Base-by-base conservation (phyloP, 2,888 invertebrate species). In the Amiota mariae region DNA sequence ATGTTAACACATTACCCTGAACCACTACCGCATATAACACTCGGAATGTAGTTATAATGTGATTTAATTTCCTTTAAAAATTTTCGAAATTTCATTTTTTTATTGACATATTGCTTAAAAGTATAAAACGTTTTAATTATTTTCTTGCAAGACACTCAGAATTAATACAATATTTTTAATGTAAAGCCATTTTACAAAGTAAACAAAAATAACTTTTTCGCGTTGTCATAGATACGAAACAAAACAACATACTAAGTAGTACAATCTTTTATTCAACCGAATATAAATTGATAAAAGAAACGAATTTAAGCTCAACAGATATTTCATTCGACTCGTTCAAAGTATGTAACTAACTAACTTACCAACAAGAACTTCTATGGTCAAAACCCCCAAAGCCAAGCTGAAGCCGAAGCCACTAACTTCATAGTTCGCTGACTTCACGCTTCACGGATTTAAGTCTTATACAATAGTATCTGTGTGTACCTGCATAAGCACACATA, bases 61-160 rank as follows among this genome's bases (percentile, higher is more conserved):
- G 76, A 72, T 72, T 73, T 79, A 8, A 85, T 75, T 57, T 76
- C 75, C 70, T 84, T 85, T 8, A 85, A 75, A 46, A 79, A 73
- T n/a, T 77, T 77, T n/a, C 76, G 76, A 49, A 85, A 76, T 76
- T 82, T 85, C 85, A 85, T 85, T 80, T 61, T 85, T 80, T 61
- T 4, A 8, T 61, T 61, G 2, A 12, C 20, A 18, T 24, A 1
- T 36, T 36, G 36, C 6, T 36, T 1, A 13, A 18, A 18, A 9
- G 10, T 20, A 18, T 59, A 15, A 57, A 10, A 57, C 2, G 13
- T 2, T 59, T 59, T 59, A 67, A 4, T 67, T 18, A 36, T 18
- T 6, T 24, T 36, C 2, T 36, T 36, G 36, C 1, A 36, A 36
- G 36, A 36, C 2, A 36, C 36, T 36, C 36, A 36, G 36, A 36